A percentile compares a stretch with the other conserved stretches of the same genome.
Conservation (phyloP, 2,888 invertebrate genomes). For the Drosophila gaucha region DNA sequence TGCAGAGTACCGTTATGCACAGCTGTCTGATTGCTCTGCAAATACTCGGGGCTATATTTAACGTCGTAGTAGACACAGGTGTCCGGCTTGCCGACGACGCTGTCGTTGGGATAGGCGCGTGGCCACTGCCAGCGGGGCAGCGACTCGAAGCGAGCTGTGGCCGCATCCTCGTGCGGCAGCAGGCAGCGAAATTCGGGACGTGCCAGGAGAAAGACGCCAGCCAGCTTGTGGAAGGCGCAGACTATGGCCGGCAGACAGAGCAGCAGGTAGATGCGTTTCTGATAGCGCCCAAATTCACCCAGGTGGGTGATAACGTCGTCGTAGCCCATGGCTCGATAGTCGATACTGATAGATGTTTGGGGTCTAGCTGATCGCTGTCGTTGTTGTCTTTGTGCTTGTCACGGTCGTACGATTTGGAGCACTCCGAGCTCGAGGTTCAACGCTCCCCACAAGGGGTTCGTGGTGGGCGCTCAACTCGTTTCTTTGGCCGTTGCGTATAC, state of each 20-base stretch:
- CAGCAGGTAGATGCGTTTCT: slow-evolving; percentile 89
- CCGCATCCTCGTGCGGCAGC: slow-evolving; percentile 86
- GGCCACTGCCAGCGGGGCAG: slow-evolving; percentile 85
- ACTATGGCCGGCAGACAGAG: slow-evolving; percentile 90
- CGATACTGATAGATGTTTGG: background rate
- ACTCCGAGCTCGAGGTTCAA: slow-evolving; percentile 42
- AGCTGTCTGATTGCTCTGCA: slow-evolving; percentile 66
- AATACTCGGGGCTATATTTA: slow-evolving; percentile 78
- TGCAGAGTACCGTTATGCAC: slow-evolving; percentile 71
- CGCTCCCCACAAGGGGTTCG: too few species aligned
- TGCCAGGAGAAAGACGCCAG: slow-evolving; percentile 89
- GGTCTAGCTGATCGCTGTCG: slow-evolving; percentile 5
- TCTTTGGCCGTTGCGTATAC: slow-evolving; percentile 30
- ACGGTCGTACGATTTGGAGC: slow-evolving; percentile 60
- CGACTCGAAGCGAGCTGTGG: slow-evolving; percentile 84
- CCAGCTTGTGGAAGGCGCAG: slow-evolving; percentile 90
- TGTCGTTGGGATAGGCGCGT: slow-evolving; percentile 86
- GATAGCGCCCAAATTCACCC: slow-evolving; percentile 90
- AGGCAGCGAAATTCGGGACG: slow-evolving; percentile 88
- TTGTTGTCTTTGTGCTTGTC: slow-evolving; percentile 24
- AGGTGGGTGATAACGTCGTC: slow-evolving; percentile 89
- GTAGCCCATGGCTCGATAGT: slow-evolving; percentile 87
- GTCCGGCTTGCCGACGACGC: slow-evolving; percentile 84
- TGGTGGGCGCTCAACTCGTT: slow-evolving; percentile 4
- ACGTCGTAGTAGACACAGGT: slow-evolving; percentile 86